A percentile compares a stretch with the other conserved stretches of the same genome.
These are phyloP conservation scores for Eupithecia pulchellata DNA, from an alignment of 2,888 invertebrate species.

Conservation along the genomic window DNA sequence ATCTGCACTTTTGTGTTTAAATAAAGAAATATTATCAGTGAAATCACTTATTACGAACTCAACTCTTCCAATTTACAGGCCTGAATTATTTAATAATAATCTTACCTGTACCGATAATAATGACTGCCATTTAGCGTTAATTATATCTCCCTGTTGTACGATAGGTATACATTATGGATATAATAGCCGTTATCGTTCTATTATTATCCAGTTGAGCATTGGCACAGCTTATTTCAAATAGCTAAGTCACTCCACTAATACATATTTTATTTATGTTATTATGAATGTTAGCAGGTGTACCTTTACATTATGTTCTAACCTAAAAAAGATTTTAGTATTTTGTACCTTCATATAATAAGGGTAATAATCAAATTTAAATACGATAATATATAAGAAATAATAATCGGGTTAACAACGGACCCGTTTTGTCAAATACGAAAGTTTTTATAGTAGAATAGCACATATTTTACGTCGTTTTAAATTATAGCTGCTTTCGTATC, in stretches of 20 bases:
- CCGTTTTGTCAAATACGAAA: too few relatives aligned
- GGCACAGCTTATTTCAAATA: constrained; percentile 16
- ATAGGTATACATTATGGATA: constrained; percentile 42
- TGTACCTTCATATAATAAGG: too few relatives aligned
- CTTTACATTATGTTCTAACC: too few relatives aligned
- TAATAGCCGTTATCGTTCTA: constrained; percentile 45
- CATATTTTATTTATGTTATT: neutral
- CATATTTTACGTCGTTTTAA: neutral
- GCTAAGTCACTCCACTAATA: constrained; percentile 16
- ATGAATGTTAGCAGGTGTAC: too few relatives aligned
- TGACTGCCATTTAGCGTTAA: constrained; percentile 47
- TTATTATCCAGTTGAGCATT: constrained; percentile 38
- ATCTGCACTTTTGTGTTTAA: neutral
- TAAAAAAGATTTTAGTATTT: too few relatives aligned
- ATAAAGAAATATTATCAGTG: neutral
- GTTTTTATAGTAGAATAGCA: too few relatives aligned
- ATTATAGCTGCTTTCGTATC: too few relatives aligned
- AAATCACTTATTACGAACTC: constrained; percentile 5
- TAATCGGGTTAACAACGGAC: too few relatives aligned
- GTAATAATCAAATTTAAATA: too few relatives aligned
- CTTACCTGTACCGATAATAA: constrained; percentile 46
- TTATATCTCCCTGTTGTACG: constrained; percentile 46
- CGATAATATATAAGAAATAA: too few relatives aligned
- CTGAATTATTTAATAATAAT: constrained; percentile 39
- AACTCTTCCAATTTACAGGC: constrained; percentile 19